Evolutionary conservation across 2,888 invertebrate genomes (phyloP).

Genomic region (Stictocephala bisonia): DNA sequence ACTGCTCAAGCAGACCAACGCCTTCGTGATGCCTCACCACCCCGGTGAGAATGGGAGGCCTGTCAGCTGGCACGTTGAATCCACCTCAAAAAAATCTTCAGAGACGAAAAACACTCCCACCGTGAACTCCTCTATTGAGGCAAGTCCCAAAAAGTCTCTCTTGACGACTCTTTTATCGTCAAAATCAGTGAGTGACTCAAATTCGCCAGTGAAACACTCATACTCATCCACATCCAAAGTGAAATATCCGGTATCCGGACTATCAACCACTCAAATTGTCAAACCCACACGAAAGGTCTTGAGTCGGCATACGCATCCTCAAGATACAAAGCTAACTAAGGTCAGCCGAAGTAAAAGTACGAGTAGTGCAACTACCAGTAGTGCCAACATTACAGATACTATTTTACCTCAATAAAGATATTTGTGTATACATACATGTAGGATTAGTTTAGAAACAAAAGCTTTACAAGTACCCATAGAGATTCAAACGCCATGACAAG

Average conservation of each 20-base stretch:
- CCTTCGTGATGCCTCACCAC: conserved; percentile 74
- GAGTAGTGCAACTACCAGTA: conserved; percentile 37
- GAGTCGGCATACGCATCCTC: conserved; percentile 55
- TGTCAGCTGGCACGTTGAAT: conserved; percentile 59
- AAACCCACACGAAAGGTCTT: conserved; percentile 70
- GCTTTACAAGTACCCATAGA: conserved; percentile 25
- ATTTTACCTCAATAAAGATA: conserved; percentile 43
- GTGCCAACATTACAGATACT: conserved; percentile 37
- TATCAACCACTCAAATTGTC: conserved; percentile 70
- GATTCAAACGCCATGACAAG: conserved; percentile 42
- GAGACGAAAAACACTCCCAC: conserved; percentile 49
- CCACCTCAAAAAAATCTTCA: conserved; percentile 47
- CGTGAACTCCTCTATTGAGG: conserved; percentile 50
- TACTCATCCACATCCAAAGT: conserved; percentile 68
- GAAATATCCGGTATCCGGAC: conserved; percentile 76
- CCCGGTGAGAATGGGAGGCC: conserved; percentile 52
- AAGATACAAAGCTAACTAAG: conserved; percentile 50
- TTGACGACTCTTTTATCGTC: conserved; percentile 54
- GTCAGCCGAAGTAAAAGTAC: conserved; percentile 61
- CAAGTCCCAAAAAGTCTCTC: conserved; percentile 49
- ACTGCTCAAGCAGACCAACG: conserved; percentile 88
- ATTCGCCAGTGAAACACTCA: conserved; percentile 65
- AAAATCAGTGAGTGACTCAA: conserved; percentile 62
- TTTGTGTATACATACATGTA: conserved; percentile 29
- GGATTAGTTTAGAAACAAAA: conserved; percentile 2